Evolutionary conservation across 2,797 vertebrate species (phyloP).

Genomic region (Sus cebifrons): DNA sequence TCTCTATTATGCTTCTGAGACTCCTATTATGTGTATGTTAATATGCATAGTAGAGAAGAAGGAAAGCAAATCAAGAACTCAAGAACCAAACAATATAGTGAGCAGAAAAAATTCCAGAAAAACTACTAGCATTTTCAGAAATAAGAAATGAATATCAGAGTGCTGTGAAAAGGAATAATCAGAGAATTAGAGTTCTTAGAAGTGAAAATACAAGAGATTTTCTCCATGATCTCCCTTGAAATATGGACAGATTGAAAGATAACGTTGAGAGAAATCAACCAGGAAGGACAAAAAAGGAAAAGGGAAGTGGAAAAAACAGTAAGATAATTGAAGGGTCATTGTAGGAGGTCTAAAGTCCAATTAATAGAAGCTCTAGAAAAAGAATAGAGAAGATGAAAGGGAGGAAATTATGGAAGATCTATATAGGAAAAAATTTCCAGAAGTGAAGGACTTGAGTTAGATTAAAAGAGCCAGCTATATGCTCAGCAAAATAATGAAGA

Average conservation of each 20-base stretch:
- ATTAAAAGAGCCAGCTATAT: conserved; percentile 17
- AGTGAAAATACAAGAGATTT: background rate
- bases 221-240: background rate
- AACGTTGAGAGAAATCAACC: background rate
- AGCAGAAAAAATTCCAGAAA: background rate
- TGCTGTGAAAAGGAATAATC: background rate
- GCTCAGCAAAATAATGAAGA: background rate
- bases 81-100: background rate
- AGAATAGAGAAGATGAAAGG: background rate
- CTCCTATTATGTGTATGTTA: background rate
- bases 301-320: background rate
- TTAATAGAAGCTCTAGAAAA: background rate
- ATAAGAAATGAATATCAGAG: background rate
- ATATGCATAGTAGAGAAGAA: conserved; percentile 19
- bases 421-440: background rate
- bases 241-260: background rate
- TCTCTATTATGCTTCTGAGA: background rate
- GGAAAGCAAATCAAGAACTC: background rate
- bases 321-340: conserved; percentile 9
- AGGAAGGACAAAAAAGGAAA: background rate
- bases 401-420: background rate
- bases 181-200: conserved; percentile 25
- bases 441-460: background rate
- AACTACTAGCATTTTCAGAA: background rate
- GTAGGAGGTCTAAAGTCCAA: background rate